Evolutionary conservation across 1,140 invertebrate species (phyloP).

Genomic region (Calephelis virginiensis): DNA sequence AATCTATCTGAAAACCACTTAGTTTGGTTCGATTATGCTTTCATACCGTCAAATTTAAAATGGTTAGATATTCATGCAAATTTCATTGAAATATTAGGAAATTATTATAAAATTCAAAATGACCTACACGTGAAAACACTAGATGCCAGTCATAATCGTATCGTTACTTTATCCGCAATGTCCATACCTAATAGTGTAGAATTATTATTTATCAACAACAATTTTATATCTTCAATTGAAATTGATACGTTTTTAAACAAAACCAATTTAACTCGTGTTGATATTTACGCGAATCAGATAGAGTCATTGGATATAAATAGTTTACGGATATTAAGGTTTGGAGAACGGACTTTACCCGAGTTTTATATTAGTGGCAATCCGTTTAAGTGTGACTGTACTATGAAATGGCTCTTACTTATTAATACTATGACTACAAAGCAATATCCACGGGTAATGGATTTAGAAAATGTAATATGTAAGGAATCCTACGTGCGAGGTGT

Average conservation of each 20-base stretch:
- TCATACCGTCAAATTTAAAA: constrained; percentile 87
- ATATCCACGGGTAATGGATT: constrained; percentile 89
- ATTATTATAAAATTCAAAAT: constrained; percentile 83
- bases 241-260: constrained; percentile 89
- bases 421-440: constrained; percentile 85
- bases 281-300: constrained; percentile 91
- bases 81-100: constrained; percentile 86
- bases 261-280: constrained; percentile 87
- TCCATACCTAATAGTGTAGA: constrained; percentile 89
- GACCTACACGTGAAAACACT: constrained; percentile 83
- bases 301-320: constrained; percentile 88
- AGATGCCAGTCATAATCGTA: constrained; percentile 89
- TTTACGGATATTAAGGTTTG: constrained; percentile 83
- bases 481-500: constrained; percentile 87
- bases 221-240: constrained; percentile 86
- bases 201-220: constrained; percentile 90
- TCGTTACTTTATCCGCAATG: constrained; percentile 83
- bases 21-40: constrained; percentile 88
- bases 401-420: constrained; percentile 92
- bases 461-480: constrained; percentile 89
- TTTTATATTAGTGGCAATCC: constrained; percentile 93
- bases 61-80: constrained; percentile 92
- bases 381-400: constrained; percentile 92
- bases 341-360: constrained; percentile 84
- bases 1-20: constrained; percentile 92